Evolutionary conservation across 2,797 vertebrate species (phyloP), one percentile per base, ranked within the genome.

Genomic region (Gymnoscopelus braueri): DNA sequence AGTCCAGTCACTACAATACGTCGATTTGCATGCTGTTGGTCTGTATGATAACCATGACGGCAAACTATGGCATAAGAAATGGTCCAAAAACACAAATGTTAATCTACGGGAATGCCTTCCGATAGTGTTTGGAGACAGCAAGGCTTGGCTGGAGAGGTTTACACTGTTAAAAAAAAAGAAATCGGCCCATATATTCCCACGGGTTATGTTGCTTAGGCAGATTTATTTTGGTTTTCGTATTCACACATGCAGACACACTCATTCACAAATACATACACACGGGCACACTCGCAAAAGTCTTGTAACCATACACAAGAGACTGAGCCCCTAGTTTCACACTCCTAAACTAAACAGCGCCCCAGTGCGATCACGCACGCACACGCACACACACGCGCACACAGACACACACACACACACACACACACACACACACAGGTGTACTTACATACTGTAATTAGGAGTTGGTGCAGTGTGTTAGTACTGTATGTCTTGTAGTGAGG

Each of bases 181-280:
- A 78, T 81, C 88, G 84, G 90, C 86, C 87, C 83, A 78, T 89
- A 84, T 74, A 80, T 82, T 84, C 84, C 86, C 85, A 65, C 69
- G 84, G 86, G 87, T 86, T 84, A 87, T 77, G 78, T 82, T 87
- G 80, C 86, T 91, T 57, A 77, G 81, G 87, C 88, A 85, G 84
- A 87, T 86, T 87, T 85, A 82, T 93, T 94, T 93, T 94, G 92
- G 93, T 93, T 93, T 92, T 90, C 83, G 64, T 89, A 79, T 88
- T 90, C 80, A 80, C 84, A 44, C 39, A 44, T 44, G 12, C 84
- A 70, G 61, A 71, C 55, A 76, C 83, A 52, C 81, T 85, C 77
- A 47, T 78, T 73, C 73, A 73, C 82, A 60, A 60, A 58, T 67
- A 65, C 58, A 60, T 44, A 65, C 60, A 81, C 80, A 75, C 24